Evolutionary conservation across 2,113 vertebrate species (phyloP).

Genomic region (Rhipidura dahli): DNA sequence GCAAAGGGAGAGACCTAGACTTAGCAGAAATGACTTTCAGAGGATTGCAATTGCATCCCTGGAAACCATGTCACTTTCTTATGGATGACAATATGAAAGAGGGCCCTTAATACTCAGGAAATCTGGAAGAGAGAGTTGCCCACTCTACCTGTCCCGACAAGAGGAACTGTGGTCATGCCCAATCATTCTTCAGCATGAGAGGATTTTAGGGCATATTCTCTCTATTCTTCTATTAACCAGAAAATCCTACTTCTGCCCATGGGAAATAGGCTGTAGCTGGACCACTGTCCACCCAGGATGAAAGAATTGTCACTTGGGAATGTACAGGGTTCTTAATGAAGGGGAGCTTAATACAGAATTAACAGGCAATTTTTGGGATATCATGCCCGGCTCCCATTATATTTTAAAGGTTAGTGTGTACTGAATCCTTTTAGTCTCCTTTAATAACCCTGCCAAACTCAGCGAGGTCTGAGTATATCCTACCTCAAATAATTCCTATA

Average conservation of each 20-base stretch:
- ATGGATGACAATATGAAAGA: fast-evolving
- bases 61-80: not conserved
- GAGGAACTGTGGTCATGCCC: not conserved
- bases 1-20: not conserved
- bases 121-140: not conserved
- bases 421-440: not conserved
- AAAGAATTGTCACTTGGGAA: not conserved
- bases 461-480: not conserved
- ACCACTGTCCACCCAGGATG: not conserved
- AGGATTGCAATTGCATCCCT: not conserved
- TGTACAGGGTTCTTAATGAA: not conserved
- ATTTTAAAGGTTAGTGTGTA: not conserved
- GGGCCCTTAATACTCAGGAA: not conserved
- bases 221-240: not conserved
- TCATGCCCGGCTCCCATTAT: not conserved
- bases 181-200: not conserved
- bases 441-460: not conserved
- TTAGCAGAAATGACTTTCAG: not conserved
- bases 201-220: not conserved
- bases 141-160: not conserved
- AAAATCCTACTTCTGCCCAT: not conserved
- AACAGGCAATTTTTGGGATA: not conserved
- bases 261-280: not conserved
- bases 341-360: not conserved
- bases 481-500: not conserved